Evolutionary conservation across 92 coral and sea anemone species (phyloP).

Genomic region (Scolanthus callimorphus): DNA sequence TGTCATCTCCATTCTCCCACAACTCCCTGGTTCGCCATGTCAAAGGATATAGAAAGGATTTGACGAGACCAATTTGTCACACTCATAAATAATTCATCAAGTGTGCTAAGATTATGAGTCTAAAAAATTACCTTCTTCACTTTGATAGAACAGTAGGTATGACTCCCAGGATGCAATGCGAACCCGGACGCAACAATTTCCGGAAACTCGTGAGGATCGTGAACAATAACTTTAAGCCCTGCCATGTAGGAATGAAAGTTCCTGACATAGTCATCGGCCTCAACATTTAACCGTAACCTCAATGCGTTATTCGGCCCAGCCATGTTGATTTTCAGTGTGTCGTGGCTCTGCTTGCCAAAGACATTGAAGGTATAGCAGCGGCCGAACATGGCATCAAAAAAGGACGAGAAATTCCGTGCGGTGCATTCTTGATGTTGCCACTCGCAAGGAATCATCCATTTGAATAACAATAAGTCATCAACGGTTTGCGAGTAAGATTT

Average conservation of each 20-base stretch:
- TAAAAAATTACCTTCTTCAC: not conserved
- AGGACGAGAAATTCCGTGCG: not conserved
- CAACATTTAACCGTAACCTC: not conserved
- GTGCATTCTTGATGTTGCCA: not conserved
- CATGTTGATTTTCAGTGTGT: not conserved
- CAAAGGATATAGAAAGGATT: no score
- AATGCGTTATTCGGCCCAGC: not conserved
- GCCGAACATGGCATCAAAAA: not conserved
- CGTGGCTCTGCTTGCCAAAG: not conserved
- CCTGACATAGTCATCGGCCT: not conserved
- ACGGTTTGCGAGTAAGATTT: not conserved
- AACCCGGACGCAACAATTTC: not conserved
- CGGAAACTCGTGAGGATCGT: not conserved
- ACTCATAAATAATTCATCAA: no score
- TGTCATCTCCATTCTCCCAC: no score
- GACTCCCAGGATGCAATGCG: not conserved
- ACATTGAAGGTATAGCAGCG: not conserved
- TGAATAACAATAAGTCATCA: not conserved
- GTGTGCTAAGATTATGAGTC: no score
- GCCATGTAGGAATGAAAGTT: not conserved
- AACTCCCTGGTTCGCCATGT: no score
- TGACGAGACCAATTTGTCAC: no score
- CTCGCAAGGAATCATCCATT: not conserved
- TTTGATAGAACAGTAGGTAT: not conserved
- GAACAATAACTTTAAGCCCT: not conserved